phyloP scores from a whole-genome alignment of 1,140 invertebrate species.

The Listronotus oregonensis region DNA sequence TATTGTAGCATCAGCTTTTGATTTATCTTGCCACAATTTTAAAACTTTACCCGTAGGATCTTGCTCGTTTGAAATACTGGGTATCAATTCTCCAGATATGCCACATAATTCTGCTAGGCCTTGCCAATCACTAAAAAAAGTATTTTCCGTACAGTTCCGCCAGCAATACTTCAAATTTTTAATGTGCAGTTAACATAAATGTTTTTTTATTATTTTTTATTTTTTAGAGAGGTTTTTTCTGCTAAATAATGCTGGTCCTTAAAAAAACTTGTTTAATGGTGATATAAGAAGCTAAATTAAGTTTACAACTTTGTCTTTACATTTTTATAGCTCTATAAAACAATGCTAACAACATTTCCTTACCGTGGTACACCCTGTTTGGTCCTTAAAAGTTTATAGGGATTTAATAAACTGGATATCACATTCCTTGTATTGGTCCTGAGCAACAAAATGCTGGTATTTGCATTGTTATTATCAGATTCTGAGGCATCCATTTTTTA shows the following conservation, averaged over 20 bases:
- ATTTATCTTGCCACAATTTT: conserved; percentile 57
- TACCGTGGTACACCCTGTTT: conserved; percentile 63
- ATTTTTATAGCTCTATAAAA: too few species aligned
- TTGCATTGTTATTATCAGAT: conserved; percentile 18
- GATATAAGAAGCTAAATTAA: too few species aligned
- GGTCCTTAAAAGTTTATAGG: conserved; percentile 63
- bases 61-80: conserved; percentile 55
- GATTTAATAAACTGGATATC: conserved; percentile 64
- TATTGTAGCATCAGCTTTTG: conserved; percentile 56
- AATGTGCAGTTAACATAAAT: too few species aligned
- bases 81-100: conserved; percentile 57
- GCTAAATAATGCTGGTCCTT: too few species aligned
- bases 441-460: conserved; percentile 51
- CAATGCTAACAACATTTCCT: conserved; percentile 27
- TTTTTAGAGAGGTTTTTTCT: too few species aligned
- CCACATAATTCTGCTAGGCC: conserved; percentile 65
- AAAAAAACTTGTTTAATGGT: too few species aligned
- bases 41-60: conserved; percentile 64
- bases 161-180: too few species aligned
- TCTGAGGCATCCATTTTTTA: conserved; percentile 18
- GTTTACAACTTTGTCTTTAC: too few species aligned
- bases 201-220: too few species aligned
- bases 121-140: conserved; percentile 67
- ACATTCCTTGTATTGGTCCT: conserved; percentile 56
- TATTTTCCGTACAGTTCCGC: too few species aligned